A percentile compares a stretch with the other conserved stretches of the same genome.
These are phyloP conservation scores for Atrichornis clamosus DNA, from an alignment of 2,113 vertebrate genomes.

Conservation along the genomic window DNA sequence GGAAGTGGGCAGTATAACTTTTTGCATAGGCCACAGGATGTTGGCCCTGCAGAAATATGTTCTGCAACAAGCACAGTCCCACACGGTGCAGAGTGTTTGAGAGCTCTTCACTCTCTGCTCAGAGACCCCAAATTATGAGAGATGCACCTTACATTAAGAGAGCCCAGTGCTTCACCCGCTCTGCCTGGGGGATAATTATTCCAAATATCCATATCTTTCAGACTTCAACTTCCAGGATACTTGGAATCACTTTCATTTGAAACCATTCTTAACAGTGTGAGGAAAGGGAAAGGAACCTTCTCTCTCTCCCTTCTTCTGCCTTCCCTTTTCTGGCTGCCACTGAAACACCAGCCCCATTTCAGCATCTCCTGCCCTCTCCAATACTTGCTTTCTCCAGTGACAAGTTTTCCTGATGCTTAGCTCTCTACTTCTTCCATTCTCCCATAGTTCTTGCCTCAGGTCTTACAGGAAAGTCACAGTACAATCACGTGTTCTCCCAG, in stretches of 20 bases:
- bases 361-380: neutral
- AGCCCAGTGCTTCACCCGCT: neutral
- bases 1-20: neutral
- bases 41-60: neutral
- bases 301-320: neutral
- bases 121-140: neutral
- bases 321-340: neutral
- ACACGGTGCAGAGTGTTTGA: accelerated
- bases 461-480: neutral
- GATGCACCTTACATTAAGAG: neutral
- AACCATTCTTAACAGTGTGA: neutral
- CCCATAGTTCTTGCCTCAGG: neutral
- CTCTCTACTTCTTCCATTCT: neutral
- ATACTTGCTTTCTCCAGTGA: neutral
- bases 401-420: neutral
- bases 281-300: neutral
- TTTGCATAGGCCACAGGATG: neutral
- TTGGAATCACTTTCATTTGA: neutral
- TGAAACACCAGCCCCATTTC: neutral
- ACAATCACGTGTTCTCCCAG: neutral
- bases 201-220: neutral
- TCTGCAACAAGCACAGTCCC: neutral
- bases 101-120: neutral
- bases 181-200: neutral
- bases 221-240: neutral